Base-by-base conservation (phyloP, 2,888 invertebrate species). In the Cephus pulcher region DNA sequence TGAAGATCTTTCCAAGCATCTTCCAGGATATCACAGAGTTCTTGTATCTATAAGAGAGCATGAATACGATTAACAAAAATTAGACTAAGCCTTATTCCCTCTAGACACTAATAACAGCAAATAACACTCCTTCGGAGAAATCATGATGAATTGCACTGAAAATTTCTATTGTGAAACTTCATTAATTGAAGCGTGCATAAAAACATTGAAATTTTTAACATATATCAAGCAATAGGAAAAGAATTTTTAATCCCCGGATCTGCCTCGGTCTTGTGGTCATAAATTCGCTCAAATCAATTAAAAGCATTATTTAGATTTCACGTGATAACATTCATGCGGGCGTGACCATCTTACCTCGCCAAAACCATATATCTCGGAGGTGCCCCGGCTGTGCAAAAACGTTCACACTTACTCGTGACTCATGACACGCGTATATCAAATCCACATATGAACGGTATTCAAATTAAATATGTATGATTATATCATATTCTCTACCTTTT, bases 1-100 rank as follows among this genome's bases (percentile, higher is more conserved):
- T 95, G 94, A 12, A 98, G 93, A 76, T 95, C 94, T 15, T 93
- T 92, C 97, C 98, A 98, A 0, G 96, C 94, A 1, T 94, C 92
- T 82, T 95, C 93, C 69, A 98, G 91, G 83, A 95, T 94, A 35
- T 93, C 93, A 90, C 97, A 97, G 35, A 98, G 94, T 23, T 94
- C 94, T 86, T 95, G 93, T 85, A 99, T 95, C 95, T 96, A 90
- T 56, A 23, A 9, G 23, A 56, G 9, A 23, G 23, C 23, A 23
- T 6, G 34, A 34, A 12, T 15, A 30, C 12, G 30, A 30, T 33
- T 34, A 30, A 71, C 11, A 34, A 71, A 71, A 15, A 71, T 34
- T 23, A 71, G 15, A 34, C 15, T 71, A 71, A 71, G 15, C 6
- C 0, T 9, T 30, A 9, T 30, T 71, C 12, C 33, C 34, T 34